Conservation (phyloP, 2,888 invertebrate species). For the Melanotus villosus region DNA sequence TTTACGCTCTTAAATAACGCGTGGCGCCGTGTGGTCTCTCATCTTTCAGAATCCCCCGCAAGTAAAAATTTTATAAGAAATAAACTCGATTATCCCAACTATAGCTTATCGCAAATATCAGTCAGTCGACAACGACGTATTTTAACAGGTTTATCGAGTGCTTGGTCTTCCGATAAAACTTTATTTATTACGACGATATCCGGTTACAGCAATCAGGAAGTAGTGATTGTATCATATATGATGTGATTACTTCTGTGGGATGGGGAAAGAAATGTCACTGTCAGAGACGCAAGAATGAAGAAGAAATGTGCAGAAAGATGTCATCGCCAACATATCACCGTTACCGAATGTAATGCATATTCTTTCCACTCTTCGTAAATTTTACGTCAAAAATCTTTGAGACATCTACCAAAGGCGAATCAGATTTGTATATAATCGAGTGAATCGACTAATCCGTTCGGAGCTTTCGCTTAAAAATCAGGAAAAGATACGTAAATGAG, state of each 20-base stretch:
- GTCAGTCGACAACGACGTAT: conserved; percentile 8
- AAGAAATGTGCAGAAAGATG: conserved; percentile 22
- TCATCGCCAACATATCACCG: conserved; percentile 26
- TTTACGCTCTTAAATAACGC: conserved; percentile 13
- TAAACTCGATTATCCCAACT: background rate
- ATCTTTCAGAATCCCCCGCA: background rate
- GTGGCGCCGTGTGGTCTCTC: too few species aligned
- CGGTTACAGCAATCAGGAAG: conserved; percentile 26
- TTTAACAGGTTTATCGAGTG: conserved; percentile 20
- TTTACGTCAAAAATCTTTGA: conserved; percentile 22
- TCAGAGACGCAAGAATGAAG: conserved; percentile 12
- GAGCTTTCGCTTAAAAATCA: background rate
- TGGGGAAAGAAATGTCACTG: conserved; percentile 26
- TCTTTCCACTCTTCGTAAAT: conserved; percentile 28
- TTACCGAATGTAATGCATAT: conserved; percentile 27
- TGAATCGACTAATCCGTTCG: conserved; percentile 19
- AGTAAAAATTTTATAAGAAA: background rate
- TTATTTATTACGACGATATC: conserved; percentile 26
- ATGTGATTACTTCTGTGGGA: conserved; percentile 21
- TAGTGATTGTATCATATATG: conserved; percentile 29
- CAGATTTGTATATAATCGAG: conserved; percentile 25
- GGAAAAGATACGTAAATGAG: conserved; percentile 17
- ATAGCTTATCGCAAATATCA: conserved; percentile 7
- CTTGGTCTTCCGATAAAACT: conserved; percentile 21
- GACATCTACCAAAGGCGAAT: conserved; percentile 15